These are phyloP conservation scores for Monochamus saltuarius DNA, from an alignment of 1,140 invertebrate genomes.

Conservation along the genomic window DNA sequence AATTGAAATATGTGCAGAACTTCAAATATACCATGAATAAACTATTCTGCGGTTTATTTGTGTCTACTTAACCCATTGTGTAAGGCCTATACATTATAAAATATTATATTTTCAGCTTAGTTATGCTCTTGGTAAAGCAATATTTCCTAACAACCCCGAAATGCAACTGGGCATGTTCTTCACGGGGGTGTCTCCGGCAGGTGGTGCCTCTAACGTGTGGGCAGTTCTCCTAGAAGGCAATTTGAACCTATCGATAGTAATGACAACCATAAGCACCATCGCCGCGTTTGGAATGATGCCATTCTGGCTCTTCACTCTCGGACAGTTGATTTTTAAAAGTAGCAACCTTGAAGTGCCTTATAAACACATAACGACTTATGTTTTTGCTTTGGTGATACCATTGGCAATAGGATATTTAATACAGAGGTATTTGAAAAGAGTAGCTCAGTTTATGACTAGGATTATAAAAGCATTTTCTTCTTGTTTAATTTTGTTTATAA, in stretches of 20 bases:
- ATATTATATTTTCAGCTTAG: conserved; percentile 61
- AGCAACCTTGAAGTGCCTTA: conserved; percentile 79
- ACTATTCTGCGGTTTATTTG: no score
- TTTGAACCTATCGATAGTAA: conserved; percentile 85
- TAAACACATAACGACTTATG: conserved; percentile 71
- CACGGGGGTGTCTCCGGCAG: conserved; percentile 86
- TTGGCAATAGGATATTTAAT: conserved; percentile 77
- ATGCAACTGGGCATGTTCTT: conserved; percentile 89
- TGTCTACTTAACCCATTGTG: neutral
- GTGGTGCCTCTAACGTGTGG: conserved; percentile 96
- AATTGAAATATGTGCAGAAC: no score
- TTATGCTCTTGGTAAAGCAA: conserved; percentile 68
- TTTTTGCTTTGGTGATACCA: conserved; percentile 80
- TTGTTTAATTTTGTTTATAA: conserved; percentile 82
- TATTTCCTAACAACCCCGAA: conserved; percentile 70
- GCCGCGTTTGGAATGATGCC: conserved; percentile 74
- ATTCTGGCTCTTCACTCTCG: conserved; percentile 93
- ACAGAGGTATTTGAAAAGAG: conserved; percentile 66
- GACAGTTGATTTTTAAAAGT: conserved; percentile 70
- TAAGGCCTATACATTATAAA: neutral
- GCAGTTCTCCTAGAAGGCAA: conserved; percentile 85
- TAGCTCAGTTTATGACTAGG: conserved; percentile 70
- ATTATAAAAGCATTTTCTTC: conserved; percentile 86
- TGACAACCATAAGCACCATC: conserved; percentile 80
- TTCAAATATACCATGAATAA: no score